These are phyloP conservation scores for Antrozous pallidus DNA, from an alignment of 2,797 vertebrate species.

Conservation along the genomic window DNA sequence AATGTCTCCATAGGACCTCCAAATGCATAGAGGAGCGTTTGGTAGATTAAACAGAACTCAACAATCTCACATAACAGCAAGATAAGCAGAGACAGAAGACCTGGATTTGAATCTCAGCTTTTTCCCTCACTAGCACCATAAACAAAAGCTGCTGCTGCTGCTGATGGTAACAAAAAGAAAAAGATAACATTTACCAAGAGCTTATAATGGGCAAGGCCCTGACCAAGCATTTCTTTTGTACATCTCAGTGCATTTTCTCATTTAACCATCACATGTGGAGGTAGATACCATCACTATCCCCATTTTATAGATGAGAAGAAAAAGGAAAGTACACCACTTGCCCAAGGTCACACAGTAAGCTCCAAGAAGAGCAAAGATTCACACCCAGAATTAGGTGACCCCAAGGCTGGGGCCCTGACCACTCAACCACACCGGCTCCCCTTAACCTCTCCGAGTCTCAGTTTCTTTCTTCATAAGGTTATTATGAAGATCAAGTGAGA, in stretches of 20 bases:
- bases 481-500: background rate
- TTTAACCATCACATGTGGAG: background rate
- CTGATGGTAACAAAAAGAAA: background rate
- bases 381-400: background rate
- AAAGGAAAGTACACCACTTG: background rate
- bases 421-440: background rate
- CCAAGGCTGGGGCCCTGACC: background rate
- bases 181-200: background rate
- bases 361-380: background rate
- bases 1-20: background rate
- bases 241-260: background rate
- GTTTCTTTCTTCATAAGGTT: background rate
- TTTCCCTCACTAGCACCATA: background rate
- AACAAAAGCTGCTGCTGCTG: background rate
- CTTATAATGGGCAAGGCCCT: background rate
- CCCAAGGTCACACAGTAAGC: background rate
- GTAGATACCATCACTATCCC: background rate
- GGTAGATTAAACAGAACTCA: background rate
- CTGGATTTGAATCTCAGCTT: background rate
- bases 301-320: background rate
- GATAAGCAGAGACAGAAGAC: background rate
- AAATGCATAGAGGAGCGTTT: background rate
- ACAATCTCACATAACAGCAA: background rate
- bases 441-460: background rate
- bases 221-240: background rate